Evolutionary conservation across 2,797 vertebrate genomes (phyloP), one percentile per base, ranked within the genome.

Genomic region (Zenarchopterus dispar): DNA sequence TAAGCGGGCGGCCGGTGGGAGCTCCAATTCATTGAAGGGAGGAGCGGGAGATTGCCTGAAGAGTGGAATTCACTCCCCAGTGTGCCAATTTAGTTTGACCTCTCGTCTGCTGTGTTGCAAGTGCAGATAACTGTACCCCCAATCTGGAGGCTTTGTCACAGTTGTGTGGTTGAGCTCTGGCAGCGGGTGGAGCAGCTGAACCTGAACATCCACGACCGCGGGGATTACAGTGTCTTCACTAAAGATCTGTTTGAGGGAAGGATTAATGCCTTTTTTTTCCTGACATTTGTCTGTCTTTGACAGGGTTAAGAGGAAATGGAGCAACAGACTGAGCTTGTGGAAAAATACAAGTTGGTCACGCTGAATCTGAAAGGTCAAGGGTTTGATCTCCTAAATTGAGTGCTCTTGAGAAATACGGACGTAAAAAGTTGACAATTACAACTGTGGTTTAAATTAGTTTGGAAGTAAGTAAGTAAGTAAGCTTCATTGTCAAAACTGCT

Each of bases 131-230:
- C 76, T 68, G 86, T 88, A 84, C 83, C 80, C 36, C 79, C 85
- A 84, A 87, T 89, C 81, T 71, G 63, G 23, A 57, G 70, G 85
- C 84, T 93, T 92, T 88, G 89, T 91, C 83, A 91, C 78, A 80
- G 75, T 73, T 62, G 61, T 62, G 64, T 74, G 81, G 77, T 65
- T 71, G 76, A 84, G 78, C 70, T 75, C 63, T 43, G 64, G 61
- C 54, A 59, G 79, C 51, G 17, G 41, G 71, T 21, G 18, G 42
- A 78, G 65, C 70, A 64, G 72, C 59, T 82, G 80, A 88, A 87
- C 81, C 90, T 70, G 81, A 91, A 91, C 80, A 57, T 75, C 77
- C 76, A 62, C 58, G 61, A 75, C 80, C 74, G 13, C 47, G 21
- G 81, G 81, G 88, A 89, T 85, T 82, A 81, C 63, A 17, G 21